Evolutionary conservation across 1,140 invertebrate species (phyloP).

Genomic region (Protaetia brevitarsis): DNA sequence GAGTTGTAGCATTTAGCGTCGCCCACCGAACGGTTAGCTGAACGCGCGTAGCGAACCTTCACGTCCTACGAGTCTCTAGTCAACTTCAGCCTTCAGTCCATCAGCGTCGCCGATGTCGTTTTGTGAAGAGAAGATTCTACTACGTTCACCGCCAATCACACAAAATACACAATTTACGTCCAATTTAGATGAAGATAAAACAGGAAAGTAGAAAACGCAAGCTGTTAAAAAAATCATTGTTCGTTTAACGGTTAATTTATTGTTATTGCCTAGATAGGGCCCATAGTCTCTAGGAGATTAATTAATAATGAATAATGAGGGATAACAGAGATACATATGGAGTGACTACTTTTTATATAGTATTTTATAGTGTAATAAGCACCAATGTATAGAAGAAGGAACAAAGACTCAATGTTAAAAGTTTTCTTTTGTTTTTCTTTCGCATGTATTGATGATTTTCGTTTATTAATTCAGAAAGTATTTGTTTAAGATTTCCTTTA

Average conservation of each 20-base stretch:
- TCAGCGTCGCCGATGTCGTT: constrained; percentile 20
- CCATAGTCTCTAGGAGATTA: too few relatives aligned
- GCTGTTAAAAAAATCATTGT: background rate
- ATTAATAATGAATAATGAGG: too few relatives aligned
- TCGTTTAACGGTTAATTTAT: background rate
- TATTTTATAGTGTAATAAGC: background rate
- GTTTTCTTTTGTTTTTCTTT: too few relatives aligned
- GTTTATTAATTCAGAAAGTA: too few relatives aligned
- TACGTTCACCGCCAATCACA: background rate
- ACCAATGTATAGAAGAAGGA: background rate
- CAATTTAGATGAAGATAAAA: background rate
- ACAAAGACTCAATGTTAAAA: background rate
- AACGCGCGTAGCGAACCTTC: constrained; percentile 25
- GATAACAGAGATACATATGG: background rate
- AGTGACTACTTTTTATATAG: constrained; percentile 12
- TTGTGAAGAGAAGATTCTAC: background rate
- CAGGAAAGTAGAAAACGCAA: background rate
- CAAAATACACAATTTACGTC: background rate
- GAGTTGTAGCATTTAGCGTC: constrained; percentile 53
- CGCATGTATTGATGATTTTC: too few relatives aligned
- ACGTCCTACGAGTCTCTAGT: constrained; percentile 26
- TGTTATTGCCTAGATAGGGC: too few relatives aligned
- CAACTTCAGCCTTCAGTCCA: constrained; percentile 23
- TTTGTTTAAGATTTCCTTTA: too few relatives aligned
- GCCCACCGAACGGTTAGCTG: constrained; percentile 4